A percentile compares a stretch with the other conserved stretches of the same genome.
Evolutionary conservation across 2,113 vertebrate species (phyloP).

Genomic region (Pelecanus crispus): DNA sequence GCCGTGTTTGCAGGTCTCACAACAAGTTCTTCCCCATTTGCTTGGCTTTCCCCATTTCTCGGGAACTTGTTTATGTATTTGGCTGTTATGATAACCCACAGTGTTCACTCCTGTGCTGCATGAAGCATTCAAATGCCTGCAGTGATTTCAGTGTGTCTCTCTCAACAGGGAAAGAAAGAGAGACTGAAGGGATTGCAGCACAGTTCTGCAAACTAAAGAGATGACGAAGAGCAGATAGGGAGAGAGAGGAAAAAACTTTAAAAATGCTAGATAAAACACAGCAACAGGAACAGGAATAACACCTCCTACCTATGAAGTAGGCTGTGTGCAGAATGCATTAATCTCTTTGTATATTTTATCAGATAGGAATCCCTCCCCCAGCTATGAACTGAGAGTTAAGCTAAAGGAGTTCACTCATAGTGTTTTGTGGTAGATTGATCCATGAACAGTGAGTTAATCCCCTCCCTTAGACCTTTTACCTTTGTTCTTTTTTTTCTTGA

Average conservation of each 20-base stretch:
- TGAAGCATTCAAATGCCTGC: slow-evolving; percentile 56
- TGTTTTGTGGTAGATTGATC: slow-evolving; percentile 21
- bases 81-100: slow-evolving; percentile 45
- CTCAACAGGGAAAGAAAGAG: slow-evolving; percentile 25
- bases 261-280: slow-evolving; percentile 48
- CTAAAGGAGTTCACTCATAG: neutral
- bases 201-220: slow-evolving; percentile 21
- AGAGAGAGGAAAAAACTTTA: neutral
- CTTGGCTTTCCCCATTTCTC: neutral
- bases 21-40: slow-evolving; percentile 8
- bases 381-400: slow-evolving; percentile 28
- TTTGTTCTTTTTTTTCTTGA: slow-evolving; percentile 58
- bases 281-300: slow-evolving; percentile 42
- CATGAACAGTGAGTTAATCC: slow-evolving; percentile 50
- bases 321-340: slow-evolving; percentile 49
- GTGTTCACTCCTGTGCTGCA: slow-evolving; percentile 34
- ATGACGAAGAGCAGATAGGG: slow-evolving; percentile 26
- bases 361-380: slow-evolving; percentile 25
- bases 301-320: slow-evolving; percentile 50
- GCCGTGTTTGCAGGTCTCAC: slow-evolving; percentile 1
- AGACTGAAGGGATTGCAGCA: neutral
- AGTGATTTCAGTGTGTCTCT: slow-evolving; percentile 45
- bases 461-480: slow-evolving; percentile 31
- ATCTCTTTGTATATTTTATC: slow-evolving; percentile 45
- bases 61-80: slow-evolving; percentile 34